Evolutionary conservation across 2,113 vertebrate species (phyloP), one percentile per base, ranked within the genome.

Genomic region (Nycticebus coucang): DNA sequence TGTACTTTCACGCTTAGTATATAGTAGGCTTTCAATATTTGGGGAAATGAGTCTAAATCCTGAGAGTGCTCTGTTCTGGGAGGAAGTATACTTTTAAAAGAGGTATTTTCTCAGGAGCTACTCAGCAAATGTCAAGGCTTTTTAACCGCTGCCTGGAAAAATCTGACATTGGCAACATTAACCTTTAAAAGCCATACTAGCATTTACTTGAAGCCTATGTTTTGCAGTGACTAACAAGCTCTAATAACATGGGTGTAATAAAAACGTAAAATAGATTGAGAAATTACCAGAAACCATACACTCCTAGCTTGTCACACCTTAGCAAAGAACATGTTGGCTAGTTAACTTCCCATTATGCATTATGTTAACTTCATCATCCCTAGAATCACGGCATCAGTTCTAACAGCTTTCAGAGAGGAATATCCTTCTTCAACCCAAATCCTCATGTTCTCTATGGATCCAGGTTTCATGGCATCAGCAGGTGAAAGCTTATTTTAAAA

Each of bases 41-140:
- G 21, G 41, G 59, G 83, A 90, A 87, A 57, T 30, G 19, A 87
- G 35, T 68, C 79, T 72, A 75, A 59, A 28, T 71, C 60, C 59
- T 21, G 18, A 6, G 93, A 79, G 66, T 55, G 62, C 87, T 89
- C 26, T 75, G 60, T 92, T 95, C 81, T 66, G 37, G n/a, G 37
- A 94, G 62, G 53, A 96, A 60, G 21, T 72, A 0, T 50, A 72
- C 69, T 95, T 96, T 95, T 96, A 96, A 93, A 95, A 91, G 86
- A 96, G 59, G 50, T 37, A 55, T 53, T 96, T 96, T 96, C 93
- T 97, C 91, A 86, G 53, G 50, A 82, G 83, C 79, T 94, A 96
- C 95, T 96, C 94, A 94, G 94, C 83, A 97, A 98, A 97, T 96
- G 96, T 95, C 95, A 97, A 91, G 71, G 17, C 91, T 96, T 97